A percentile compares a stretch with the other conserved stretches of the same genome.
phyloP scores from a whole-genome alignment of 2,113 vertebrate species.

The Apeltes quadracus region DNA sequence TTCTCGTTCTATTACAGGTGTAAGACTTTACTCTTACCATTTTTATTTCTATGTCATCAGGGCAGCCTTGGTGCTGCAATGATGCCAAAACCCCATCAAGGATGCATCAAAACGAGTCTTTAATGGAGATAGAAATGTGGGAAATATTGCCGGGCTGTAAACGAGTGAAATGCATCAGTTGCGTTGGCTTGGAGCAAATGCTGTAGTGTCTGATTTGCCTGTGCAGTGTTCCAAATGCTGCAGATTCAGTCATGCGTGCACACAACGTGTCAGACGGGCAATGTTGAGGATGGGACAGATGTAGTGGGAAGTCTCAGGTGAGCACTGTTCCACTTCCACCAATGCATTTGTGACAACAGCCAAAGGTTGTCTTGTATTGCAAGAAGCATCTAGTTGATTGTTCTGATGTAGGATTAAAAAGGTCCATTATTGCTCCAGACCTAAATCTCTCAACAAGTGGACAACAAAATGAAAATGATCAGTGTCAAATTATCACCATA shows the following conservation, averaged over 20 bases:
- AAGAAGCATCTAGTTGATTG: not conserved
- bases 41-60: slow-evolving; percentile 9
- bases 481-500: too few species aligned
- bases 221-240: slow-evolving; percentile 32
- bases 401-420: not conserved
- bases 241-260: slow-evolving; percentile 41
- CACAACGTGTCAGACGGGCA: slow-evolving; percentile 10
- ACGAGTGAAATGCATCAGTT: slow-evolving; percentile 36
- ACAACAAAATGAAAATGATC: not conserved
- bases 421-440: not conserved
- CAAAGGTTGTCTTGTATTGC: slow-evolving; percentile 7
- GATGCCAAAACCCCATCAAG: slow-evolving; percentile 2
- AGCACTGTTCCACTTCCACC: slow-evolving; percentile 52
- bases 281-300: slow-evolving; percentile 54
- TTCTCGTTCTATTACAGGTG: slow-evolving; percentile 34
- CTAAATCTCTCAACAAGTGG: not conserved
- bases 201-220: slow-evolving; percentile 38
- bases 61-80: not conserved
- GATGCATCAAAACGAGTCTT: not conserved
- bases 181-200: slow-evolving; percentile 11
- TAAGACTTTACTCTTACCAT: not conserved
- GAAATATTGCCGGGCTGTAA: slow-evolving; percentile 22
- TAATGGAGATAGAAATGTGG: slow-evolving; percentile 1
- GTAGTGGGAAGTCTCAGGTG: slow-evolving; percentile 65
- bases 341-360: slow-evolving; percentile 53